Base-by-base conservation (phyloP, 2,888 invertebrate species). In the Keiferia lycopersicella region DNA sequence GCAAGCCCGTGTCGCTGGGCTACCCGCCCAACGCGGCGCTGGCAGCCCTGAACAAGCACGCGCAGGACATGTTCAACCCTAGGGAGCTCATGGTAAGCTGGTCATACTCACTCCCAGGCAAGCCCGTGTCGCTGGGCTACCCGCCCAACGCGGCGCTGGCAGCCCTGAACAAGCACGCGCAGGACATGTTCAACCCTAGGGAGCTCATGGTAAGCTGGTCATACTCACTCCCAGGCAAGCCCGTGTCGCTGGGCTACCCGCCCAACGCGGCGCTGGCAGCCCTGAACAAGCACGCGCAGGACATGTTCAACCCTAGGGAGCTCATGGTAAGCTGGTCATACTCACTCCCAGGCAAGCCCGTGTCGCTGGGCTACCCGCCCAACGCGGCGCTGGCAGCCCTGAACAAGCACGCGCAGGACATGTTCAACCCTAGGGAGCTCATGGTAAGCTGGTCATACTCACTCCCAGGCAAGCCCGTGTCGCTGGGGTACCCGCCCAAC, bases 311-410 rank as follows among this genome's bases (percentile, higher is more conserved):
- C 87, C 96, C 96, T 0, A 96, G 97, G 77, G 98, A 98, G 81
- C 92, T 98, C 34, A 96, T 97, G 95, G 97, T 97, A 86, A 82
- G 80, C 39, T 26, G 26, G n/a, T n/a, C n/a, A n/a, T n/a, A n/a
- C n/a, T n/a, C n/a, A n/a, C n/a, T n/a, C n/a, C n/a, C 93, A 86
- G 71, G 87, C 90, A 79, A 94, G 88, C 73, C 93, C 75, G 76
- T 93, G 75, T 68, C 88, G 0, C 74, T 97, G n/a, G 98, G 97
- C 12, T 98, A 98, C 82, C 97, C 96, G 57, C 97, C 96, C 6
- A 98, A 98, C 82, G 99, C 99, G 12, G 99, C 99, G 2, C 93
- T 98, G 69, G 98, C 99, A 73, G 99, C 99, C 0, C 98, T 99
- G 67, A 96, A 98, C 83, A 94, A 99, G 71, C 99, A 99, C 84